Percentiles rank a stretch among this genome's conserved stretches.
Evolutionary conservation across 2,797 vertebrate species (phyloP).

Genomic region (Chloroceryle amazona): DNA sequence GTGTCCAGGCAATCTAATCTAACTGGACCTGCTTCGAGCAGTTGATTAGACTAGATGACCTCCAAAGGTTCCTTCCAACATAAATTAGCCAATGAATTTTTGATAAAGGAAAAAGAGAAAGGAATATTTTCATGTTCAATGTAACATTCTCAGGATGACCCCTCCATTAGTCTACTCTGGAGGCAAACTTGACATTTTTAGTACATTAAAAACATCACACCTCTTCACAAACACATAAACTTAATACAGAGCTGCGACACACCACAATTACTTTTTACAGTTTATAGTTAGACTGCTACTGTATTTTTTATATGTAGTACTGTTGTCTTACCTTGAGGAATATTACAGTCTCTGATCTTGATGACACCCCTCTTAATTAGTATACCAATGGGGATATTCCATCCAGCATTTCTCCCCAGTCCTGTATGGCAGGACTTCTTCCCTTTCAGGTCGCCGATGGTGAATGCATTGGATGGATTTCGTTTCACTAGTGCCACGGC

Average conservation of each 20-base stretch:
- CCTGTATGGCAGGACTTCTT: slow-evolving; percentile 92
- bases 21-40: not conserved
- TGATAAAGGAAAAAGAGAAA: not conserved
- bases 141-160: not conserved
- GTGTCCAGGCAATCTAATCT: not conserved
- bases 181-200: not conserved
- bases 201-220: not conserved
- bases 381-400: slow-evolving; percentile 88
- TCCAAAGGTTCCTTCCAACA: not conserved
- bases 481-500: slow-evolving; percentile 90
- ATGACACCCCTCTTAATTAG: slow-evolving; percentile 83
- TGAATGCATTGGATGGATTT: slow-evolving; percentile 80
- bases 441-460: slow-evolving; percentile 85
- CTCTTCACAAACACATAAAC: not conserved
- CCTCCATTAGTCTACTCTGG: not conserved
- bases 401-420: slow-evolving; percentile 87
- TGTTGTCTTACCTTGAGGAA: slow-evolving; percentile 81
- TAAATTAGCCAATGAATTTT: not conserved
- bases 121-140: not conserved
- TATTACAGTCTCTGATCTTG: slow-evolving; percentile 77
- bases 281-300: not conserved
- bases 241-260: not conserved
- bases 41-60: not conserved
- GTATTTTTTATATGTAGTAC: not conserved
- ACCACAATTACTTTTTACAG: not conserved